Base-by-base conservation (phyloP, 2,797 vertebrate genomes). In the Gymnodraco acuticeps region DNA sequence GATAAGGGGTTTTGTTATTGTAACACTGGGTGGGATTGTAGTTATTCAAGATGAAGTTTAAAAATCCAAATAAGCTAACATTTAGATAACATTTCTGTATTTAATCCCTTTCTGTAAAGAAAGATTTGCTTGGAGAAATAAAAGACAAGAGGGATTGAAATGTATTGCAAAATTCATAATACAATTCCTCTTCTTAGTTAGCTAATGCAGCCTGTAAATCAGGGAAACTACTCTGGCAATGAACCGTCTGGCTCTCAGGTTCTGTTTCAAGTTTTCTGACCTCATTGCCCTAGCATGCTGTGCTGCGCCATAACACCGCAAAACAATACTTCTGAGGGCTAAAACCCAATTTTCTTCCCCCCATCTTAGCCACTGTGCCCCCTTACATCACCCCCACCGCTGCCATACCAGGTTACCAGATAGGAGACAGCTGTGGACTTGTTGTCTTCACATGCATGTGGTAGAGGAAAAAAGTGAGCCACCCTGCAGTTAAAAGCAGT, bases 221-320 rank as follows among this genome's bases (percentile, higher is more conserved):
- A 80, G 70, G 59, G 60, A 81, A 88, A 81, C 81, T 70, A 73
- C 75, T 80, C 70, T 85, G 78, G 80, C 83, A 73, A 33, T 38
- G 75, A 78, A 83, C 14, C 27, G 58, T 16, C 53, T 78, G 74
- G 45, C 82, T 86, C 81, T 65, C 64, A 1, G 76, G 73, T 82
- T 83, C 64, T 64, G 77, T 89, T 93, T 92, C 86, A 90, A 85
- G 80, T 80, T 81, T 5, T 88, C 79, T 93, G 92, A 92, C 87
- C 88, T 92, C 90, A 91, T 58, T 84, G 86, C 70, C 84, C 77
- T 6, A 84, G 82, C 81, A 88, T 48, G 82, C 87, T 52, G 77
- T 11, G 68, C 76, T 69, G 74, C 46, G 59, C 81, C 55, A 54
- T 52, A 73, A 87, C 27, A 60, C 88, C 78, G 10, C 85, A 71